A percentile compares a stretch with the other conserved stretches of the same genome.
phyloP scores from a whole-genome alignment of 2,888 invertebrate genomes.

The Acleris emargana region DNA sequence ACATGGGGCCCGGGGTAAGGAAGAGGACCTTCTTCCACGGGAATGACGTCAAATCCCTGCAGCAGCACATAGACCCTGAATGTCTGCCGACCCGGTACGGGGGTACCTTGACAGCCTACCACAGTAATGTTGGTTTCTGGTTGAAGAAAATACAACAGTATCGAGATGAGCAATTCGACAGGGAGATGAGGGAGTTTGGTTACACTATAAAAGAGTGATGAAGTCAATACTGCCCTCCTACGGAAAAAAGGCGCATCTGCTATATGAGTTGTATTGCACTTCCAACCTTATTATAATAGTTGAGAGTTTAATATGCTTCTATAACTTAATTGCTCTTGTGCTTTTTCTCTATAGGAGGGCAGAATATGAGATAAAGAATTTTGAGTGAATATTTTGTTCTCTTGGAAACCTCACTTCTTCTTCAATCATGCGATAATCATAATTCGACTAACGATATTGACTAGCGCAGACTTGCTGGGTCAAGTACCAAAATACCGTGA shows the following conservation, averaged over 20 bases:
- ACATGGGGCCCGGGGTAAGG: constrained; percentile 86
- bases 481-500: too few species aligned
- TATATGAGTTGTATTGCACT: too few species aligned
- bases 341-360: too few species aligned
- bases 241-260: too few species aligned
- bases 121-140: constrained; percentile 82
- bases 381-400: neutral
- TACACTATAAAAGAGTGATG: constrained; percentile 78
- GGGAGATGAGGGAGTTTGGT: constrained; percentile 86
- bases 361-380: neutral
- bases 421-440: too few species aligned
- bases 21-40: constrained; percentile 75
- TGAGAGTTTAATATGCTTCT: too few species aligned
- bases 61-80: constrained; percentile 59
- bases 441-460: too few species aligned
- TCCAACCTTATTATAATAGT: too few species aligned
- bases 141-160: constrained; percentile 79
- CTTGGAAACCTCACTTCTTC: neutral
- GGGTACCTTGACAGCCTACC: constrained; percentile 79
- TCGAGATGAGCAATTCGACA: constrained; percentile 76
- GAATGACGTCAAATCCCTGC: constrained; percentile 65
- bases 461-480: too few species aligned
- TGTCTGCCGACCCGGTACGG: constrained; percentile 66
- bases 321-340: too few species aligned
- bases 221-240: too few species aligned